Conservation (phyloP, 2,888 invertebrate species). For the Polietes domitor region DNA sequence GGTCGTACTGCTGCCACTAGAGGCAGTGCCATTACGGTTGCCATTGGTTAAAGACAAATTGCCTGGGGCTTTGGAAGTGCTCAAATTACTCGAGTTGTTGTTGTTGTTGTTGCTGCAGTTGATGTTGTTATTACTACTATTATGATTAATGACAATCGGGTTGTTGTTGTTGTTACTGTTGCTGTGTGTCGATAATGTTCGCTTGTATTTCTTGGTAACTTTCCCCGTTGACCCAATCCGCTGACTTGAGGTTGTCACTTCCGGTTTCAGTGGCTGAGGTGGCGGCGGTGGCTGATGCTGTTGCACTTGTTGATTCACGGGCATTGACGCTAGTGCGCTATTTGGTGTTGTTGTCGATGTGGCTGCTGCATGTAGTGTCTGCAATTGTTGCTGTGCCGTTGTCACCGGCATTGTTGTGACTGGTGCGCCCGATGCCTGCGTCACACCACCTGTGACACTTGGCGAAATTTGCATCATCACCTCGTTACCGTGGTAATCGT, state of each 20-base stretch:
- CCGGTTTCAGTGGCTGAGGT: slow-evolving; percentile 82
- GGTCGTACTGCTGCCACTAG: slow-evolving; percentile 75
- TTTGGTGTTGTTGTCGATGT: slow-evolving; percentile 70
- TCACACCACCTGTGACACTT: slow-evolving; percentile 74
- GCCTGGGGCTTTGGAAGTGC: slow-evolving; percentile 70
- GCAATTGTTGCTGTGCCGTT: slow-evolving; percentile 67
- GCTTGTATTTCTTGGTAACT: slow-evolving; percentile 87
- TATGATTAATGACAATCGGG: slow-evolving; percentile 77
- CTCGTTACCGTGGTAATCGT: slow-evolving; percentile 72
- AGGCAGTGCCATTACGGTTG: slow-evolving; percentile 71
- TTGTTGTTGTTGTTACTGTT: slow-evolving; percentile 82
- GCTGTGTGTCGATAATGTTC: slow-evolving; percentile 81
- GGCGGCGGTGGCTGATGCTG: slow-evolving; percentile 76
- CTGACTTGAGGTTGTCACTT: slow-evolving; percentile 82
- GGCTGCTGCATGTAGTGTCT: slow-evolving; percentile 76
- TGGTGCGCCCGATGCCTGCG: slow-evolving; percentile 69
- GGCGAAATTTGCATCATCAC: slow-evolving; percentile 80
- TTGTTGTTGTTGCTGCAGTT: slow-evolving; percentile 69
- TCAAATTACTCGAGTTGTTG: slow-evolving; percentile 68
- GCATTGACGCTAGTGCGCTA: slow-evolving; percentile 39
- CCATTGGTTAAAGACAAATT: slow-evolving; percentile 76
- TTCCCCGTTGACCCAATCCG: slow-evolving; percentile 78
- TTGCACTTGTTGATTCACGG: slow-evolving; percentile 71
- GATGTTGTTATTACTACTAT: slow-evolving; percentile 70
- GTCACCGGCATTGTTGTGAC: slow-evolving; percentile 75